These are phyloP conservation scores for Pitta sordida DNA, from an alignment of 2,113 vertebrate species.

Conservation along the genomic window DNA sequence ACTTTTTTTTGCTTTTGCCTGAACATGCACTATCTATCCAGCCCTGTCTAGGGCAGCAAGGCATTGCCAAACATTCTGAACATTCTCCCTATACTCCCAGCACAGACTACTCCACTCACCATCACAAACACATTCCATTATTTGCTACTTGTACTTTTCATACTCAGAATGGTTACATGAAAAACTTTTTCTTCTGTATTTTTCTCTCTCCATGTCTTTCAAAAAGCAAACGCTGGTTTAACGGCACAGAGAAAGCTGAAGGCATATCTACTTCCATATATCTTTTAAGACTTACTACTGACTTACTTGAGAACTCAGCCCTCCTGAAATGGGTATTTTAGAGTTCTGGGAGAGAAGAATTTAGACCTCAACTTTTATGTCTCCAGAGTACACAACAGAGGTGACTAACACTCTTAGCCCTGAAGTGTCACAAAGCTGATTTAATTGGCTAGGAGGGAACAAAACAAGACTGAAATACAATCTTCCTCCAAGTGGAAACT, in stretches of 20 bases:
- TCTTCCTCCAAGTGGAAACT: slow-evolving; percentile 38
- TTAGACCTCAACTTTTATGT: slow-evolving; percentile 7
- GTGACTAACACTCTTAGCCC: background rate
- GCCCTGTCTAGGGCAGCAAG: background rate
- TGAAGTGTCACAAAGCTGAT: slow-evolving; percentile 23
- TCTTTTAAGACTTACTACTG: background rate
- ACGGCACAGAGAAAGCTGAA: background rate
- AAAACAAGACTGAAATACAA: slow-evolving; percentile 42
- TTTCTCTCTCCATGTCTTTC: background rate
- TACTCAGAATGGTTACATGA: background rate
- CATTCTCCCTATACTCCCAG: background rate
- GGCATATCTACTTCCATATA: background rate
- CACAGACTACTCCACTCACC: background rate
- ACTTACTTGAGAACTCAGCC: background rate
- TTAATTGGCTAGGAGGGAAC: slow-evolving; percentile 41
- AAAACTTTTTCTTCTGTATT: background rate
- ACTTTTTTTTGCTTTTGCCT: background rate
- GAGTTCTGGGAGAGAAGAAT: slow-evolving; percentile 11
- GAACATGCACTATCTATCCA: background rate
- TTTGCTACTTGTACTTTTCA: background rate
- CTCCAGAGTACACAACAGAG: background rate
- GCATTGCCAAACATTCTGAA: background rate
- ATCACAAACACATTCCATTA: background rate
- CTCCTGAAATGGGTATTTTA: background rate
- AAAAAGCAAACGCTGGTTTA: background rate